Conservation (phyloP, 2,797 vertebrate species). For the Sebastes paucispinis region DNA sequence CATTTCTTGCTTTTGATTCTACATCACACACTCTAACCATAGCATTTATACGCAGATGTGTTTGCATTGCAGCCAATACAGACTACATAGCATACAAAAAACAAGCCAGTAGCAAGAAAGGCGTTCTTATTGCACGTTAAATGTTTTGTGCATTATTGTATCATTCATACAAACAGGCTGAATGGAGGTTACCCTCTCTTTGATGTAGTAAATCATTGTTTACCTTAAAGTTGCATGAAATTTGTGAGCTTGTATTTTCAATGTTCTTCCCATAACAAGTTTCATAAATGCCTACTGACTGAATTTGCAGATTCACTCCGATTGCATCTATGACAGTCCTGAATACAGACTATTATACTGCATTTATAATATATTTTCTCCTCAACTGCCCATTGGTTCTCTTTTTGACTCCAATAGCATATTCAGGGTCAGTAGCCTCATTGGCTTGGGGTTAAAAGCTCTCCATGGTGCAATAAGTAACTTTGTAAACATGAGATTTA, state of each 20-base stretch:
- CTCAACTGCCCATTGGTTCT: not conserved
- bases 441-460: not conserved
- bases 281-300: not conserved
- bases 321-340: too few species aligned
- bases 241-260: not conserved
- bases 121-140: too few species aligned
- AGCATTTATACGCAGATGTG: too few species aligned
- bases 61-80: too few species aligned
- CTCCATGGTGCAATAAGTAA: slow-evolving; percentile 6
- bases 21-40: too few species aligned
- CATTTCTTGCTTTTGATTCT: too few species aligned
- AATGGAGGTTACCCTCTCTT: too few species aligned
- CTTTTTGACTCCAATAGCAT: not conserved
- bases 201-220: too few species aligned
- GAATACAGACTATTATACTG: not conserved
- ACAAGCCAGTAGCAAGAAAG: too few species aligned
- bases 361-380: not conserved
- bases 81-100: too few species aligned
- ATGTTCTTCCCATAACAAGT: not conserved
- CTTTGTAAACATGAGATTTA: slow-evolving; percentile 45
- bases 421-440: not conserved
- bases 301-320: not conserved
- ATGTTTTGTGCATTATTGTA: too few species aligned
- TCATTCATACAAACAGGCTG: too few species aligned
- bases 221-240: not conserved